A percentile compares a stretch with the other conserved stretches of the same genome.
These are phyloP conservation scores for Trachemys scripta DNA, from an alignment of 2,113 vertebrate species.

Conservation along the genomic window DNA sequence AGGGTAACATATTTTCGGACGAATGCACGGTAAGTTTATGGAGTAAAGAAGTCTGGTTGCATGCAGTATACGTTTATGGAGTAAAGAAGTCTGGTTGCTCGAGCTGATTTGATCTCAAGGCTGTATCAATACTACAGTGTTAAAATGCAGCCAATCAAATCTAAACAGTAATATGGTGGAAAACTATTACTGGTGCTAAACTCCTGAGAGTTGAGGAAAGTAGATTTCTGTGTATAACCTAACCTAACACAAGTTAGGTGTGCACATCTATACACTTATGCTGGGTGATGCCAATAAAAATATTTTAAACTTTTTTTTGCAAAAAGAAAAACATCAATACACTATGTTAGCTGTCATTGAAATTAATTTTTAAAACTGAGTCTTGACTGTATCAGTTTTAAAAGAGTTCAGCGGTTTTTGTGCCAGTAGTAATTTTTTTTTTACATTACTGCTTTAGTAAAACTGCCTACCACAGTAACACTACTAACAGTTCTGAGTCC, in stretches of 20 bases:
- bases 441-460: slow-evolving; percentile 6
- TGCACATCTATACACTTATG: background rate
- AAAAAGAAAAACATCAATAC: slow-evolving; percentile 1
- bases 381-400: background rate
- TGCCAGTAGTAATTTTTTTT: slow-evolving; percentile 41
- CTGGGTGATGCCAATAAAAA: background rate
- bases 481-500: background rate
- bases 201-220: background rate
- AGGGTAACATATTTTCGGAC: no score
- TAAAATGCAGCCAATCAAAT: background rate
- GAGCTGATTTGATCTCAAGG: no score
- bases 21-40: no score
- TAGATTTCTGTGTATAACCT: accelerated
- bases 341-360: slow-evolving; percentile 41
- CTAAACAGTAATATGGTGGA: background rate
- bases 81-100: no score
- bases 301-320: slow-evolving; percentile 17
- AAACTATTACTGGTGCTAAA: background rate
- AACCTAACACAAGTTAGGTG: background rate
- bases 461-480: background rate
- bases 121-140: no score
- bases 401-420: slow-evolving; percentile 19
- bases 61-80: no score
- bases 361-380: slow-evolving; percentile 17
- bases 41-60: no score